These are phyloP conservation scores for Nasonia vitripennis DNA, from an alignment of 1,140 invertebrate species.

Conservation along the genomic window DNA sequence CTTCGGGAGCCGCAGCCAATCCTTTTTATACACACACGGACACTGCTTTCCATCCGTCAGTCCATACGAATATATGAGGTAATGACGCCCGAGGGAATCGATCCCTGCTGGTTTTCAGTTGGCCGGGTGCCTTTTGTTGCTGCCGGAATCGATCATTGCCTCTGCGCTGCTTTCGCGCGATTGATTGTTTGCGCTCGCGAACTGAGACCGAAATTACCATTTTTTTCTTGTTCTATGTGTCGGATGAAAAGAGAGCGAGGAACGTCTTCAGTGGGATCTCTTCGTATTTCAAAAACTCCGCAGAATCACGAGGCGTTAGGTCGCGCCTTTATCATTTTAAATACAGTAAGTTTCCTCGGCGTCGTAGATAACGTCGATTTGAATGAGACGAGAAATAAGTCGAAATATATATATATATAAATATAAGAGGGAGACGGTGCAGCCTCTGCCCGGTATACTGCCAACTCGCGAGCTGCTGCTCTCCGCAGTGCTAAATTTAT, in stretches of 20 bases:
- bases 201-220: not conserved
- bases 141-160: not conserved
- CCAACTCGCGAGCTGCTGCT: conserved; percentile 23
- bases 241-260: too few relatives aligned
- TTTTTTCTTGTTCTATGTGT: too few relatives aligned
- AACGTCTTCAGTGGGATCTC: too few relatives aligned
- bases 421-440: not conserved
- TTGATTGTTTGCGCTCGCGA: not conserved
- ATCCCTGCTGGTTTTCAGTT: not conserved
- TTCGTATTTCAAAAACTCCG: not conserved
- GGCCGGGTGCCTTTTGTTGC: too few relatives aligned
- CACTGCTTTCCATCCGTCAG: not conserved
- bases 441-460: conserved; percentile 23
- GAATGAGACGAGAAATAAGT: not conserved
- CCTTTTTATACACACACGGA: conserved; percentile 9
- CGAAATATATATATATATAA: not conserved
- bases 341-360: not conserved
- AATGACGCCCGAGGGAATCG: conserved; percentile 39
- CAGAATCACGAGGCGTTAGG: too few relatives aligned
- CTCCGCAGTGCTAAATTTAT: conserved; percentile 58
- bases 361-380: conserved; percentile 1
- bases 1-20: not conserved
- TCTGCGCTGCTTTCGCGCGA: not conserved
- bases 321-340: not conserved
- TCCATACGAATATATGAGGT: not conserved